Conservation (phyloP, 2,113 vertebrate genomes). For the Peucedramus taeniatus region DNA sequence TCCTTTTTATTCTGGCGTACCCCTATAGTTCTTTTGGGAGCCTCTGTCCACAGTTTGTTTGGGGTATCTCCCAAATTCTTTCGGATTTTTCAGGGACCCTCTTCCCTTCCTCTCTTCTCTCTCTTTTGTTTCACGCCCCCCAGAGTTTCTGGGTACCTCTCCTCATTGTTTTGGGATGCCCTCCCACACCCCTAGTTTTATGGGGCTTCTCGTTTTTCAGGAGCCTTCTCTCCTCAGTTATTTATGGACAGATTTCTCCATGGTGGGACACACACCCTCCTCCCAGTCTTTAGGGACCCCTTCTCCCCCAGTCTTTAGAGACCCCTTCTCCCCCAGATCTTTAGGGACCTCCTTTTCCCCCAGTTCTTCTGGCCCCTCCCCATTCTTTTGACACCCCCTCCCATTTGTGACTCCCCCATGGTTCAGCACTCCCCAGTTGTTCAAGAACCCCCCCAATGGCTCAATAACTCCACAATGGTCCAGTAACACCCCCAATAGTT, state of each 20-base stretch:
- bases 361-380: too few species aligned
- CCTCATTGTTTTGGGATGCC: fast-evolving
- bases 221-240: fast-evolving
- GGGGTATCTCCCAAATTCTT: fast-evolving
- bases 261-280: fast-evolving
- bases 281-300: too few species aligned
- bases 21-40: fast-evolving
- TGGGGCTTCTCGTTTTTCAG: fast-evolving
- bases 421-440: too few species aligned
- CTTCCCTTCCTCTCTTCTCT: fast-evolving
- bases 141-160: too few species aligned
- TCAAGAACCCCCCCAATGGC: background rate
- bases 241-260: fast-evolving
- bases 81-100: fast-evolving
- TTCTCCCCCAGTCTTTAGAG: too few species aligned
- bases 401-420: too few species aligned
- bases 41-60: fast-evolving
- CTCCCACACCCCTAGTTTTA: fast-evolving
- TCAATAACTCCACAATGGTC: background rate
- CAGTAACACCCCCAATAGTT: fast-evolving
- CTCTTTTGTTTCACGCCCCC: background rate
- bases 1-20: fast-evolving
- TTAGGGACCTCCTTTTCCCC: fast-evolving
- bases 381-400: background rate
- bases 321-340: fast-evolving